Evolutionary conservation across 2,797 vertebrate species (phyloP).

Genomic region (Hydrolagus colliei): DNA sequence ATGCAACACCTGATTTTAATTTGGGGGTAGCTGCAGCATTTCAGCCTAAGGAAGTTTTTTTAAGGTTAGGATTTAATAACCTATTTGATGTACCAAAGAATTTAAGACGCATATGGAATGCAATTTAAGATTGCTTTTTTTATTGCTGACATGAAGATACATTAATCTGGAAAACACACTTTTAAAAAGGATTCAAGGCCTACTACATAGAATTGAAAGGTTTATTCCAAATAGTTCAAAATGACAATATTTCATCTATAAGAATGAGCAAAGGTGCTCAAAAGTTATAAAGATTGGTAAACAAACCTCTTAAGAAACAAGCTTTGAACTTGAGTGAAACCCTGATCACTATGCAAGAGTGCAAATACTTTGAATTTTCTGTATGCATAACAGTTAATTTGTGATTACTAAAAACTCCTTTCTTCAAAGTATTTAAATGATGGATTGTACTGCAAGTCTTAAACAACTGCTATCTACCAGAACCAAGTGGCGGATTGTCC

Average conservation of each 20-base stretch:
- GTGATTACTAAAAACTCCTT: not conserved
- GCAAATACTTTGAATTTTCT: conserved; percentile 23
- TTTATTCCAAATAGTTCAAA: conserved; percentile 15
- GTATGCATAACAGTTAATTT: conserved; percentile 5
- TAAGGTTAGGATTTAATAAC: not conserved
- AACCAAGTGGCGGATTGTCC: not conserved
- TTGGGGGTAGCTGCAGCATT: not conserved
- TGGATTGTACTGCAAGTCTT: conserved; percentile 16
- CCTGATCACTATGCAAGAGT: conserved; percentile 26
- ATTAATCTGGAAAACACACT: not conserved
- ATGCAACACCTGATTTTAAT: not conserved
- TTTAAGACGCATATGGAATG: too few species aligned
- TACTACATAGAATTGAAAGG: not conserved
- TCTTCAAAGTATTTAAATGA: conserved; percentile 10
- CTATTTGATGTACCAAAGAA: not conserved
- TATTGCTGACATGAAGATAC: conserved; percentile 9
- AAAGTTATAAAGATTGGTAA: conserved; percentile 12
- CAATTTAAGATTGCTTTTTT: not conserved
- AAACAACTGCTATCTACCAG: not conserved
- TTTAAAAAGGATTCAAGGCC: not conserved
- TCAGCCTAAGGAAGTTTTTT: not conserved
- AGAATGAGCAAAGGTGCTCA: not conserved
- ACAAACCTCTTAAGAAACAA: conserved; percentile 9
- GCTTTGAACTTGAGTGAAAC: not conserved
- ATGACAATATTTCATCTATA: conserved; percentile 16